phyloP scores from a whole-genome alignment of 1,140 invertebrate genomes.

The Onthophagus taurus region DNA sequence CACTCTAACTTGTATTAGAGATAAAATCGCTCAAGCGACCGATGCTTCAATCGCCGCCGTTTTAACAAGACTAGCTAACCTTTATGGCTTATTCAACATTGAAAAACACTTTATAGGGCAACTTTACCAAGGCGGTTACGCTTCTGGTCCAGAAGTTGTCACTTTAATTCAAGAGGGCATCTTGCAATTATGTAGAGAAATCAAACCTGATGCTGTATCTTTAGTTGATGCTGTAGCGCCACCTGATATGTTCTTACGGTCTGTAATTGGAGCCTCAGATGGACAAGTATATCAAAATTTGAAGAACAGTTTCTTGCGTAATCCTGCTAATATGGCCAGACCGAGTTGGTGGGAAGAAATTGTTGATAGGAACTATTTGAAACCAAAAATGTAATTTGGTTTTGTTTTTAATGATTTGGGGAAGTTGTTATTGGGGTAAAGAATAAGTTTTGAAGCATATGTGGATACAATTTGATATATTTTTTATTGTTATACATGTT shows the following conservation, averaged over 20 bases:
- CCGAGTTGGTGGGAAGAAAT: conserved; percentile 54
- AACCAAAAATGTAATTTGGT: conserved; percentile 1
- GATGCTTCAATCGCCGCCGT: conserved; percentile 43
- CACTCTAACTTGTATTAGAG: conserved; percentile 48
- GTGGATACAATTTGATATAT: neutral
- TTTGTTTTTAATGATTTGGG: too few relatives aligned
- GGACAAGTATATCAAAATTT: conserved; percentile 50
- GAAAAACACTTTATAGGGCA: conserved; percentile 61
- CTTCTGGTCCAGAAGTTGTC: conserved; percentile 39
- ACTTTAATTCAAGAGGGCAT: conserved; percentile 47
- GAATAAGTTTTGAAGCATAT: neutral
- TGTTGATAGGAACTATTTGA: conserved; percentile 23
- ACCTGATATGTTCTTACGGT: conserved; percentile 68
- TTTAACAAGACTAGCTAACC: conserved; percentile 52
- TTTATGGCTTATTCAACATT: conserved; percentile 63
- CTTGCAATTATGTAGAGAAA: conserved; percentile 47
- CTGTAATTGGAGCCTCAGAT: conserved; percentile 63
- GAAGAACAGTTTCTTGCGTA: conserved; percentile 44
- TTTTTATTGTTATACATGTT: too few relatives aligned
- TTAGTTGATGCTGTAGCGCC: conserved; percentile 64
- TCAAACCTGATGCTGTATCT: conserved; percentile 63
- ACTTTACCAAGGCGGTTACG: conserved; percentile 66
- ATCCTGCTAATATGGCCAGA: conserved; percentile 43
- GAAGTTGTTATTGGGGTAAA: neutral
- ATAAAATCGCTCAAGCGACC: conserved; percentile 44